These are phyloP conservation scores for Limnothrissa miodon DNA, from an alignment of 2,113 vertebrate species.

Conservation along the genomic window DNA sequence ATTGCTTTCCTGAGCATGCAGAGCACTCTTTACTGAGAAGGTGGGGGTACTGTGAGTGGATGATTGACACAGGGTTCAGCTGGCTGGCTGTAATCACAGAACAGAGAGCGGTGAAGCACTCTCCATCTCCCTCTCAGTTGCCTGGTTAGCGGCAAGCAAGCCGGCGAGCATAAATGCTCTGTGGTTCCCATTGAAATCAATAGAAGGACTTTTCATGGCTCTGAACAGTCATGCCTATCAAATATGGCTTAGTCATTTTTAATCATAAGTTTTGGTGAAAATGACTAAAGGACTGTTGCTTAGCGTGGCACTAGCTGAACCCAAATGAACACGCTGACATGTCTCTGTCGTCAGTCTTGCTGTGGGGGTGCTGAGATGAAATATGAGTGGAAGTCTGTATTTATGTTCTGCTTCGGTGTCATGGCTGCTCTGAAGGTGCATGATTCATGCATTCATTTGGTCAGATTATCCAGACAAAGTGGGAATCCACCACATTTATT, in stretches of 20 bases:
- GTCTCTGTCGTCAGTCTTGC: background rate
- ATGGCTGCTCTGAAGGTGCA: background rate
- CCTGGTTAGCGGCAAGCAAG: conserved; percentile 41
- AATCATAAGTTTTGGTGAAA: background rate
- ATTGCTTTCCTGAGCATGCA: conserved; percentile 47
- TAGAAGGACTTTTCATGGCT: conserved; percentile 43
- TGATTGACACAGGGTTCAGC: conserved; percentile 52
- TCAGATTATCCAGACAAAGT: background rate
- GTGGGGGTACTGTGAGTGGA: conserved; percentile 41
- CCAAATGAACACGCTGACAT: background rate
- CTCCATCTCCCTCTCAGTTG: conserved; percentile 37
- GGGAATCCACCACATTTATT: background rate
- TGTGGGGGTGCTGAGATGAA: background rate
- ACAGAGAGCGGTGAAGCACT: conserved; percentile 28
- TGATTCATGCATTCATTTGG: background rate
- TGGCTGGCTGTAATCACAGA: conserved; percentile 47
- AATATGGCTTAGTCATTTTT: conserved; percentile 19
- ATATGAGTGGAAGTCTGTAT: conserved; percentile 6
- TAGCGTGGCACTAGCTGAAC: background rate
- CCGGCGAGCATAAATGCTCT: conserved; percentile 26
- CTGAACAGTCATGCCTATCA: conserved; percentile 31
- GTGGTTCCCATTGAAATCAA: conserved; percentile 41
- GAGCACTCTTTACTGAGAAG: conserved; percentile 42
- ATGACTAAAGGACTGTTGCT: background rate
- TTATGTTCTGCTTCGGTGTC: background rate